These are phyloP conservation scores for Myopa tessellatipennis DNA, from an alignment of 2,888 invertebrate genomes.

Conservation along the genomic window DNA sequence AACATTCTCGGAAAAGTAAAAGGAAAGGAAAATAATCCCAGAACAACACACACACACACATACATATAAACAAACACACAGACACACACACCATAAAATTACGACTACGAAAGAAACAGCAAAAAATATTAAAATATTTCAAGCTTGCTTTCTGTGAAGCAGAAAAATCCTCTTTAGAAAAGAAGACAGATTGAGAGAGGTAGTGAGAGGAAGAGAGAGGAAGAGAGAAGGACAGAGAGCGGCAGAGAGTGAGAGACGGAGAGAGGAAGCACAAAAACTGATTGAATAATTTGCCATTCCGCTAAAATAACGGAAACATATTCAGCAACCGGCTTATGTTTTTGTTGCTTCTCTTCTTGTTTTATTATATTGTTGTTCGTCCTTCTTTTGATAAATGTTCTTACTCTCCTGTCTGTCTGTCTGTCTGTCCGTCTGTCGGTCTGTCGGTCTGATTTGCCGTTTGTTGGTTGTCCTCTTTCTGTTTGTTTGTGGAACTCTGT, in stretches of 20 bases:
- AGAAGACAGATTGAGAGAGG: no score
- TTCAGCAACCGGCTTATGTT: conserved; percentile 15
- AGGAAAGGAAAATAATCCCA: no score
- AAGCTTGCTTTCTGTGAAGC: no score
- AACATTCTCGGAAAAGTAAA: no score
- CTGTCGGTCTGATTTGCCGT: not conserved
- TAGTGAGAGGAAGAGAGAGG: no score
- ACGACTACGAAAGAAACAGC: no score
- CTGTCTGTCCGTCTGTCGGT: not conserved
- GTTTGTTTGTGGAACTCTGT: not conserved
- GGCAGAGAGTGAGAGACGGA: no score
- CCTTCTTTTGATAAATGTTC: not conserved
- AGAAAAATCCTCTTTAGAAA: no score
- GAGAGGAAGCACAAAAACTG: no score
- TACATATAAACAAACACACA: not conserved
- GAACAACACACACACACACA: not conserved
- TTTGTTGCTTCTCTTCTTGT: not conserved
- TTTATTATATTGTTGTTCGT: not conserved
- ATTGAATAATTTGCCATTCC: not conserved
- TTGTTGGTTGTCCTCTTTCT: not conserved
- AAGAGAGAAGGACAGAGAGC: no score
- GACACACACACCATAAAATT: no score
- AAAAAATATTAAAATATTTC: no score
- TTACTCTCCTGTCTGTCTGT: not conserved
- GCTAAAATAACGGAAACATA: conserved; percentile 24